phyloP scores from a whole-genome alignment of 1,140 invertebrate genomes.

The Araneus ventricosus region DNA sequence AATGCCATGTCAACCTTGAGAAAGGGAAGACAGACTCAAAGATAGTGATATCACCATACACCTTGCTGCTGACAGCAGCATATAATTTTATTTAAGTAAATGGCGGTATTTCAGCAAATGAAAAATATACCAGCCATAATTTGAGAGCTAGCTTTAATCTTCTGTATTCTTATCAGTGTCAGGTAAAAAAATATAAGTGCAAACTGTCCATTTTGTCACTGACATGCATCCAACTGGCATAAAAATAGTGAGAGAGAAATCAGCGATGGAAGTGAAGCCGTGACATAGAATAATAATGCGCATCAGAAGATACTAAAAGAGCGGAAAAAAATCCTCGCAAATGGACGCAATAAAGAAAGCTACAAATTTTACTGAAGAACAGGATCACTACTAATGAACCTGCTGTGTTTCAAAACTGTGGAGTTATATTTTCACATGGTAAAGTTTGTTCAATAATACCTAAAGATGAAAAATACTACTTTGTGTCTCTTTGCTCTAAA shows the following conservation, averaged over 20 bases:
- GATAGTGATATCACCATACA: slow-evolving; percentile 10
- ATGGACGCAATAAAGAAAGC: too few species aligned
- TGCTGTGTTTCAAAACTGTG: too few species aligned
- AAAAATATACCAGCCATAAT: neutral
- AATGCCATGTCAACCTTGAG: slow-evolving; percentile 68
- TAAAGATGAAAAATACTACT: too few species aligned
- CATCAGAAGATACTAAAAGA: neutral
- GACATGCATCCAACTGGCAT: neutral
- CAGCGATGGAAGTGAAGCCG: neutral
- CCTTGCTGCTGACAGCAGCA: neutral
- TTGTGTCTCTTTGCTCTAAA: too few species aligned
- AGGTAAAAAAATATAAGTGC: neutral
- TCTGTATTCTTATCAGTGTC: neutral
- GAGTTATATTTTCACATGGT: too few species aligned
- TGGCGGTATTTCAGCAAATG: too few species aligned
- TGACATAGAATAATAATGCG: neutral
- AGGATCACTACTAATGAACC: too few species aligned
- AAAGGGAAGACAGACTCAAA: neutral
- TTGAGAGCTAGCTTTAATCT: neutral
- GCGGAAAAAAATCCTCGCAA: too few species aligned
- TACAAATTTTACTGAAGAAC: too few species aligned
- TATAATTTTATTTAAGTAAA: neutral
- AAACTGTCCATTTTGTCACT: slow-evolving; percentile 1
- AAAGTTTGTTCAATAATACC: too few species aligned
- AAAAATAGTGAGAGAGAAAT: neutral